Evolutionary conservation across 2,888 invertebrate genomes (phyloP).

Genomic region (Caenorhabditis sp.): DNA sequence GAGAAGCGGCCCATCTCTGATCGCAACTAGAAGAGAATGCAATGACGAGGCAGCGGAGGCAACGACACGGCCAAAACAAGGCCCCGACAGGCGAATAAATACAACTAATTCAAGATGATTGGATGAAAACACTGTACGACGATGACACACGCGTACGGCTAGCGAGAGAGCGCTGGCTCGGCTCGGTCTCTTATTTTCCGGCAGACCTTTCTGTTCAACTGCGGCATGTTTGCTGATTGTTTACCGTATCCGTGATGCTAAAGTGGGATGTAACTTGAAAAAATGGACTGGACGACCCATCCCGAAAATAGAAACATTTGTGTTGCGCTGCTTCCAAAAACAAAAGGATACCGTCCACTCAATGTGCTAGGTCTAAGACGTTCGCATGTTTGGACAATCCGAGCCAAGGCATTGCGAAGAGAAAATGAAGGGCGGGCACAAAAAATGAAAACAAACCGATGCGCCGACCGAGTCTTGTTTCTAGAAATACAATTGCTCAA

Average conservation of each 20-base stretch:
- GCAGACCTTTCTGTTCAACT: not conserved
- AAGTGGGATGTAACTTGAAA: not conserved
- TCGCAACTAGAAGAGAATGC: slow-evolving; percentile 32
- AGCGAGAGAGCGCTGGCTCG: not conserved
- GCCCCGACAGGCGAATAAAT: slow-evolving; percentile 2
- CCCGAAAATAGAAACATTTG: slow-evolving; percentile 32
- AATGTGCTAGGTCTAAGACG: slow-evolving; percentile 48
- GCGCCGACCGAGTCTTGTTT: slow-evolving; percentile 32
- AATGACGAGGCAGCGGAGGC: slow-evolving; percentile 8
- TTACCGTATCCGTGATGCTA: not conserved
- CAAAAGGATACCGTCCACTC: slow-evolving; percentile 52
- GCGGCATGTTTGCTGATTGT: not conserved
- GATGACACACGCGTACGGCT: not conserved
- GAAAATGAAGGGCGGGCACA: slow-evolving; percentile 5
- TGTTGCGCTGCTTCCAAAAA: slow-evolving; percentile 40
- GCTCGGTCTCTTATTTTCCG: not conserved
- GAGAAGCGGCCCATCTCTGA: slow-evolving; percentile 22
- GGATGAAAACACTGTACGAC: slow-evolving; percentile 20
- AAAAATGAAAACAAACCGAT: slow-evolving; percentile 20
- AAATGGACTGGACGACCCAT: not conserved
- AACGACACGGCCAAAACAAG: slow-evolving; percentile 14
- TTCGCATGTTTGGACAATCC: slow-evolving; percentile 53
- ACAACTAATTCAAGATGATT: slow-evolving; percentile 22
- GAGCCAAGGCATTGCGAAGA: slow-evolving; percentile 41
- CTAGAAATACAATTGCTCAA: slow-evolving; percentile 54